Percentiles rank a stretch among this genome's conserved stretches.
These are phyloP conservation scores for Yponomeuta sedellus DNA, from an alignment of 2,888 invertebrate genomes.

Conservation along the genomic window DNA sequence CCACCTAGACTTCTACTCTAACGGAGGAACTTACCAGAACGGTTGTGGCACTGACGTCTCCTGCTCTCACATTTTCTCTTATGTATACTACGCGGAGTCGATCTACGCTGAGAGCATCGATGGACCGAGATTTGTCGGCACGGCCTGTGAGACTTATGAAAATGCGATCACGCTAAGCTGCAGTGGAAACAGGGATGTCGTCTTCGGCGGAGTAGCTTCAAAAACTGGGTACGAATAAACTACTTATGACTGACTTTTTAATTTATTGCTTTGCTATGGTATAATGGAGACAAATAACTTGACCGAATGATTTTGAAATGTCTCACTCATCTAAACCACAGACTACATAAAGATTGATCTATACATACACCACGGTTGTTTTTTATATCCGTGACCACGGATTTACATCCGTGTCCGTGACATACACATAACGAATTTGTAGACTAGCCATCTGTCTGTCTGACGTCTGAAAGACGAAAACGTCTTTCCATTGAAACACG, in stretches of 20 bases:
- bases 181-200: constrained; percentile 36
- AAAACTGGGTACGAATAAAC: constrained; percentile 38
- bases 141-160: constrained; percentile 43
- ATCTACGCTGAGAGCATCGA: constrained; percentile 30
- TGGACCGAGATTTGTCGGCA: constrained; percentile 48
- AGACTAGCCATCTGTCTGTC: too few relatives aligned
- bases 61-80: constrained; percentile 50
- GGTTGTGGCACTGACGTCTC: constrained; percentile 40
- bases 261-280: background rate
- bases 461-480: too few relatives aligned
- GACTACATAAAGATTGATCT: too few relatives aligned
- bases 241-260: constrained; percentile 18
- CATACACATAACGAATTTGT: too few relatives aligned
- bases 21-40: constrained; percentile 50
- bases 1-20: constrained; percentile 59
- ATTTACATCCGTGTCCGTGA: too few relatives aligned
- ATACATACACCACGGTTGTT: too few relatives aligned
- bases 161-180: constrained; percentile 41
- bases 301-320: too few relatives aligned
- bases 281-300: too few relatives aligned
- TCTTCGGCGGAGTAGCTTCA: constrained; percentile 46
- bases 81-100: constrained; percentile 57
- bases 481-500: too few relatives aligned
- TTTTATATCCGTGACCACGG: too few relatives aligned
- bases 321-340: too few relatives aligned